These are phyloP conservation scores for Ecdyonurus torrentis DNA, from an alignment of 2,888 invertebrate species.

Conservation along the genomic window DNA sequence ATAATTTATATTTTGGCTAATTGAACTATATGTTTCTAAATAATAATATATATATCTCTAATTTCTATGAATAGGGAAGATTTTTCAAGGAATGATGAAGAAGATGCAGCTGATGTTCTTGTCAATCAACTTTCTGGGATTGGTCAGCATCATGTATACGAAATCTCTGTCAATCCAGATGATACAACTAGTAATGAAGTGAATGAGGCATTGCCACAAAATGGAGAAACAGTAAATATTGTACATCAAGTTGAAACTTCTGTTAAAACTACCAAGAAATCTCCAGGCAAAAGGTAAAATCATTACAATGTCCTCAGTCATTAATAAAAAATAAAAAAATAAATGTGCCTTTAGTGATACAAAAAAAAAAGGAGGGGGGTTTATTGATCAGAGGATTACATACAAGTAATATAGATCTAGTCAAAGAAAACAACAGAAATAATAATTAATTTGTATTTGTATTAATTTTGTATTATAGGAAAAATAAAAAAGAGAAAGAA, in stretches of 20 bases:
- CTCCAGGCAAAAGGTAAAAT: not conserved
- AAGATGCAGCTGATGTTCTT: constrained; percentile 17
- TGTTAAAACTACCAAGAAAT: not conserved
- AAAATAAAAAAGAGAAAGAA: not conserved
- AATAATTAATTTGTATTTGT: no score
- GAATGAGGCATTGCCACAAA: not conserved
- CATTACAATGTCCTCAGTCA: no score
- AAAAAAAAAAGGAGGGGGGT: no score
- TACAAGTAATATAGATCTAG: no score
- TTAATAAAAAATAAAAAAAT: no score
- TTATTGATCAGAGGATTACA: no score
- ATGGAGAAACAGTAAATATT: not conserved
- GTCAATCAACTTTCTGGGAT: constrained; percentile 17
- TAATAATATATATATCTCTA: no score
- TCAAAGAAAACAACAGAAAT: no score
- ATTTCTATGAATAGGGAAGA: no score
- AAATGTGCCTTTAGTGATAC: no score
- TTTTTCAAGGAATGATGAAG: not conserved
- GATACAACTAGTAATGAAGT: not conserved
- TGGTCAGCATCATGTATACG: not conserved
- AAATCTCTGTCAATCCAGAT: not conserved
- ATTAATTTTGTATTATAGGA: not conserved
- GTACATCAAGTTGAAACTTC: not conserved
- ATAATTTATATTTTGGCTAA: no score
- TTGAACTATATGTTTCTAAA: no score